Percentiles rank a stretch among this genome's conserved stretches.
Conservation (phyloP, 2,797 vertebrate genomes). For the Dicrostonyx torquatus region DNA sequence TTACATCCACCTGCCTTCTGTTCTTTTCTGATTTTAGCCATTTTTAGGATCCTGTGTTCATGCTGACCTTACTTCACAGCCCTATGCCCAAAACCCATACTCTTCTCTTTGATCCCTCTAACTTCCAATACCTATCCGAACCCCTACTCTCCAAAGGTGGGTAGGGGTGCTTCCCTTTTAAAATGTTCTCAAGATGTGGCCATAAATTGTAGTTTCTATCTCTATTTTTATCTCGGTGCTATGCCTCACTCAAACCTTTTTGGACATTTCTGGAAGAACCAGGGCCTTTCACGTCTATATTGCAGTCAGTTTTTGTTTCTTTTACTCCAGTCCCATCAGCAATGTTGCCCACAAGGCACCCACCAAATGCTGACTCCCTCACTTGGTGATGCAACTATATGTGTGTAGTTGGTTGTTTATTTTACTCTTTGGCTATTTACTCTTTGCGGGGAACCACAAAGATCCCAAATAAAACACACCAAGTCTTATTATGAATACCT, state of each 20-base stretch:
- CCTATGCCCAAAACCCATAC: neutral
- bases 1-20: neutral
- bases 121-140: neutral
- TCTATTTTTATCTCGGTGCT: neutral
- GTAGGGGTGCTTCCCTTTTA: neutral
- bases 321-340: neutral
- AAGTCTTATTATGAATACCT: too few species aligned
- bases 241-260: neutral
- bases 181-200: neutral
- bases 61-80: neutral
- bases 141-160: neutral
- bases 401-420: neutral
- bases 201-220: neutral
- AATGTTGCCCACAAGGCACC: neutral
- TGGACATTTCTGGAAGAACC: neutral
- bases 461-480: too few species aligned
- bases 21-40: neutral
- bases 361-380: neutral
- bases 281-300: neutral
- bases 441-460: too few species aligned
- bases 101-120: neutral
- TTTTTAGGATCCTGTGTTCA: neutral
- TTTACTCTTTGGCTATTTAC: too few species aligned
- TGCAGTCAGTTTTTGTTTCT: neutral
- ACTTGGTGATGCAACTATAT: neutral